Evolutionary conservation across 2,113 vertebrate genomes (phyloP).

Genomic region (Tonatia bakeri): DNA sequence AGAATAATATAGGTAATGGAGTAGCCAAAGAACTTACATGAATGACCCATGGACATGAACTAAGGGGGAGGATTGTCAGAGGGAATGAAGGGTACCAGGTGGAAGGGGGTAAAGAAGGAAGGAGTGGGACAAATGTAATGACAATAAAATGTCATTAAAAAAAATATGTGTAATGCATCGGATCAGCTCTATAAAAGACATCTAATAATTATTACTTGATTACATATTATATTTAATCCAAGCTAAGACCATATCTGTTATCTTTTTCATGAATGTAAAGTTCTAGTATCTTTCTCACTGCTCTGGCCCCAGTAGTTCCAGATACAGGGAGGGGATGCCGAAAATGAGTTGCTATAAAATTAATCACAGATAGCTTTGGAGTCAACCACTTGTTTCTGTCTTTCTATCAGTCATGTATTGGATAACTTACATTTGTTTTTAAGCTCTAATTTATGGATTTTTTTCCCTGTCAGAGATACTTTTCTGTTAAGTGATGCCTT

Average conservation of each 20-base stretch:
- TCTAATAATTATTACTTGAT: not conserved
- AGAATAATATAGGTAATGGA: too few relatives aligned
- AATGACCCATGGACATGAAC: too few relatives aligned
- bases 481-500: not conserved
- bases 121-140: too few relatives aligned
- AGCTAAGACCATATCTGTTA: not conserved
- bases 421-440: constrained; percentile 18
- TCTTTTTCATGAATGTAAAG: not conserved
- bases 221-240: not conserved
- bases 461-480: not conserved
- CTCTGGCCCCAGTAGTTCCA: not conserved
- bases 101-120: too few relatives aligned
- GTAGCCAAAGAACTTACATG: too few relatives aligned
- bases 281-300: not conserved
- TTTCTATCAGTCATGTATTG: not conserved
- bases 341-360: not conserved
- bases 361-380: not conserved
- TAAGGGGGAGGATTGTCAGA: too few relatives aligned
- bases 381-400: not conserved
- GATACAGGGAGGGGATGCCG: not conserved
- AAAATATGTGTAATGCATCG: not conserved
- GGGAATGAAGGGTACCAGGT: too few relatives aligned
- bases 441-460: not conserved
- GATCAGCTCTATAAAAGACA: constrained; percentile 2
- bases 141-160: too few relatives aligned